Evolutionary conservation across 1,140 invertebrate genomes (phyloP).

Genomic region (Tenebrio molitor): DNA sequence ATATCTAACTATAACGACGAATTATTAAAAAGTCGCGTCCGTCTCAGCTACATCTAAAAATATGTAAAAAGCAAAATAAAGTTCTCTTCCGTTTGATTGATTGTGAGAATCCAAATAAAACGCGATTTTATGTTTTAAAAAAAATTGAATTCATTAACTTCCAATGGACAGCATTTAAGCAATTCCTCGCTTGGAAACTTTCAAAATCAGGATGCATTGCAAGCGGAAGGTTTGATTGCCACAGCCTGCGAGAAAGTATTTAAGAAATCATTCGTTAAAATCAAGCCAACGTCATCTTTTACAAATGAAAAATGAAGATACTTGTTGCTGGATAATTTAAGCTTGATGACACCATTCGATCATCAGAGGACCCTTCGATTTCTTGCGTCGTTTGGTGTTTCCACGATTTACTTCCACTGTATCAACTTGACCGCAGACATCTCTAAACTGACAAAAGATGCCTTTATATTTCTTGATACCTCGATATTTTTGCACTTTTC

Average conservation of each 20-base stretch:
- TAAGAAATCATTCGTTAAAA: neutral
- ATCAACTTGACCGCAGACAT: conserved; percentile 5
- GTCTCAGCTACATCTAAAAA: too few species aligned
- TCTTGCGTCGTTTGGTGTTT: conserved; percentile 17
- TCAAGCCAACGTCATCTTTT: neutral
- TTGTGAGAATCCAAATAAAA: too few species aligned
- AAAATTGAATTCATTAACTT: conserved; percentile 2
- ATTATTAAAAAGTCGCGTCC: too few species aligned
- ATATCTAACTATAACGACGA: conserved; percentile 14
- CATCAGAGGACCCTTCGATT: conserved; percentile 26
- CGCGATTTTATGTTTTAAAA: neutral
- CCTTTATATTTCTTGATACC: too few species aligned
- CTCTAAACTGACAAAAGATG: conserved; percentile 14
- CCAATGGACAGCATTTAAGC: neutral
- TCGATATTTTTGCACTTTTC: too few species aligned
- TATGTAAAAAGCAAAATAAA: too few species aligned
- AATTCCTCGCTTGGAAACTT: conserved; percentile 1
- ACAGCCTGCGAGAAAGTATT: neutral
- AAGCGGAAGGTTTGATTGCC: neutral
- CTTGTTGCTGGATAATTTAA: conserved; percentile 33
- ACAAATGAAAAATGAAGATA: conserved; percentile 24
- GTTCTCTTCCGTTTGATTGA: too few species aligned
- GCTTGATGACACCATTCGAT: conserved; percentile 24
- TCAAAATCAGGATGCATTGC: neutral
- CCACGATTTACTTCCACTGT: conserved; percentile 9